Base-by-base conservation (phyloP, 2,888 invertebrate genomes). In the Aethes cnicana region DNA sequence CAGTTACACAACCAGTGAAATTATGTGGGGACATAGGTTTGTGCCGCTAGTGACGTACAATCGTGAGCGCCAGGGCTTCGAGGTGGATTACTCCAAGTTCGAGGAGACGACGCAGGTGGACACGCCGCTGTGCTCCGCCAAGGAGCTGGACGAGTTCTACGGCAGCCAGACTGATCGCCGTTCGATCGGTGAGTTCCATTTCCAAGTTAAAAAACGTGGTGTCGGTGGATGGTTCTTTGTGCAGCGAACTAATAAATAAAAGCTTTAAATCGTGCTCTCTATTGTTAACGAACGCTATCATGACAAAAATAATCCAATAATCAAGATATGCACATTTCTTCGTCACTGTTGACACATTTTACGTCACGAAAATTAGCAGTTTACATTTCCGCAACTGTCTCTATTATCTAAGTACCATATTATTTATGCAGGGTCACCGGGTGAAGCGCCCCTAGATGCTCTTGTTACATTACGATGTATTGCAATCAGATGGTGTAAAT, bases 81-180 rank as follows among this genome's bases (percentile, higher is more conserved):
- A 94, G 66, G 95, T 95, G 50, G 95, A 96, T 79, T 96, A 96
- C 74, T 94, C 94, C 8, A 92, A 94, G 69, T 97, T 96, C 79
- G 95, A 97, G 66, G 93, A 92, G 66, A 95, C 95, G 0, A 91
- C 92, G 47, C 94, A 94, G 62, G 94, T 95, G 43, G 94, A 95
- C 69, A 96, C 95, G 0, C 96, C 96, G 0, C 86, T 95, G 32
- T 95, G 95, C 77, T 93, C 93, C 9, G 93, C 93, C 50, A 91
- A 91, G 59, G 93, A 93, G 63, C 75, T 93, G 63, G 90, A 91
- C 35, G 92, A 93, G 63, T 93, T 93, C 74, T 93, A 93, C 72
- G 91, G 90, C 60, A 85, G 88, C 60, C 91, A 91, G 69, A 80
- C 84, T 54, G 92, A 92, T 65, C 84, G 81, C 64, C 84, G 91